Percentiles rank a stretch among this genome's conserved stretches.
These are phyloP conservation scores for Mergus octosetaceus DNA, from an alignment of 2,797 vertebrate species.

Conservation along the genomic window DNA sequence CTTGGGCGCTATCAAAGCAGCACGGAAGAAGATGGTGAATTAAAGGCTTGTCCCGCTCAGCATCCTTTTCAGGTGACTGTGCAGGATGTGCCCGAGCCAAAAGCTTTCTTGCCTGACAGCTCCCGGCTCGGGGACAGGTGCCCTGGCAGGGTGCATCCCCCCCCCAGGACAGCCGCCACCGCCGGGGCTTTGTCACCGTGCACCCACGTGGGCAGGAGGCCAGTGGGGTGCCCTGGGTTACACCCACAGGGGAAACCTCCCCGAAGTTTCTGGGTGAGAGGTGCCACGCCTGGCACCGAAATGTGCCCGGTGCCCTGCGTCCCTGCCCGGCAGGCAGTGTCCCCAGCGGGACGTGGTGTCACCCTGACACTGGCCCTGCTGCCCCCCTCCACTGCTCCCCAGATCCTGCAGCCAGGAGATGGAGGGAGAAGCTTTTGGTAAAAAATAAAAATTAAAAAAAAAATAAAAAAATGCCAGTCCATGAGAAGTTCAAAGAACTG, in stretches of 20 bases:
- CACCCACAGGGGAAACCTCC: background rate
- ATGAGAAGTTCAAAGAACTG: background rate
- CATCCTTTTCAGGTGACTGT: conserved; percentile 14
- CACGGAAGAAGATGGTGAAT: background rate
- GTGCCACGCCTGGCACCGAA: background rate
- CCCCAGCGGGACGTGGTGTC: too few relatives aligned
- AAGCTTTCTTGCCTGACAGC: background rate
- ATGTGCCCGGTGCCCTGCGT: too few relatives aligned
- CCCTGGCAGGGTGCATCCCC: background rate
- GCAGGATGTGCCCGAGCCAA: background rate
- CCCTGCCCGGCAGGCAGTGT: background rate
- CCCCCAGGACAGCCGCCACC: fast-evolving
- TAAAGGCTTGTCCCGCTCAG: background rate
- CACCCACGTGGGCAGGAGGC: background rate
- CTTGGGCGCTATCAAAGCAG: fast-evolving
- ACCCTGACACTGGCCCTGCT: background rate
- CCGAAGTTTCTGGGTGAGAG: background rate
- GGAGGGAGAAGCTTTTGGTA: background rate
- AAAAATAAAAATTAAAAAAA: background rate
- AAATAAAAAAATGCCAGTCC: too few relatives aligned
- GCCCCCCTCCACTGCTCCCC: background rate
- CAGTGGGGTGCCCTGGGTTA: background rate
- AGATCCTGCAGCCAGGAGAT: background rate
- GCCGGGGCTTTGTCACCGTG: fast-evolving
- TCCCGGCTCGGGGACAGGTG: background rate